phyloP scores from a whole-genome alignment of 2,888 invertebrate species.

The Tanypteryx hageni region DNA sequence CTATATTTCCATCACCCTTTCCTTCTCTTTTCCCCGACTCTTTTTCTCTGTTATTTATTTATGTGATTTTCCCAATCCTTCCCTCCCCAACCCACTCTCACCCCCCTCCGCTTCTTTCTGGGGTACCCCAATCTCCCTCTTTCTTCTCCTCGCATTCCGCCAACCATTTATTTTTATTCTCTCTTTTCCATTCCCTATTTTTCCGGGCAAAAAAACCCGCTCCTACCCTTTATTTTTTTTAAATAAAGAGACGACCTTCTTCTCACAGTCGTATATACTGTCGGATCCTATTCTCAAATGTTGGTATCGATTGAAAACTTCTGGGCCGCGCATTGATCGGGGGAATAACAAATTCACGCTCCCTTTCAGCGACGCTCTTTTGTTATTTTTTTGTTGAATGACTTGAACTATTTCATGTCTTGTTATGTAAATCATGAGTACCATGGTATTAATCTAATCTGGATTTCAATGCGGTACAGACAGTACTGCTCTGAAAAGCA shows the following conservation, averaged over 20 bases:
- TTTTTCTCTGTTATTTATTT: not conserved
- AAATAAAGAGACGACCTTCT: not conserved
- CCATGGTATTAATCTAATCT: too few species aligned
- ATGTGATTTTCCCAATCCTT: constrained; percentile 15
- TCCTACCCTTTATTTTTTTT: not conserved
- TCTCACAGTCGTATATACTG: not conserved
- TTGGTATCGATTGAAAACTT: not conserved
- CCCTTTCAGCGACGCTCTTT: too few species aligned
- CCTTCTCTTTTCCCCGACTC: not conserved
- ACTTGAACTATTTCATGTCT: too few species aligned
- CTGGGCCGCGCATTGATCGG: not conserved
- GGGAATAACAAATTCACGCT: not conserved
- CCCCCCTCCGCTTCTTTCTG: not conserved
- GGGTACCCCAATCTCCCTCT: not conserved
- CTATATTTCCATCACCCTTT: not conserved
- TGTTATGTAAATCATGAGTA: too few species aligned
- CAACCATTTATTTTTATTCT: not conserved
- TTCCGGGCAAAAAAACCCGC: not conserved
- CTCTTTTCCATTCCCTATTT: not conserved
- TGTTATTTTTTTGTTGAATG: too few species aligned
- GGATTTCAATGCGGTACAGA: too few species aligned
- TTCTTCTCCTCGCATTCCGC: not conserved
- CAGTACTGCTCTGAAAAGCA: too few species aligned
- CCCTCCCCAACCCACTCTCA: not conserved
- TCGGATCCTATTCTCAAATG: not conserved